Percentiles rank a stretch among this genome's conserved stretches.
phyloP scores from a whole-genome alignment of 2,113 vertebrate genomes.

The Plectropomus leopardus region DNA sequence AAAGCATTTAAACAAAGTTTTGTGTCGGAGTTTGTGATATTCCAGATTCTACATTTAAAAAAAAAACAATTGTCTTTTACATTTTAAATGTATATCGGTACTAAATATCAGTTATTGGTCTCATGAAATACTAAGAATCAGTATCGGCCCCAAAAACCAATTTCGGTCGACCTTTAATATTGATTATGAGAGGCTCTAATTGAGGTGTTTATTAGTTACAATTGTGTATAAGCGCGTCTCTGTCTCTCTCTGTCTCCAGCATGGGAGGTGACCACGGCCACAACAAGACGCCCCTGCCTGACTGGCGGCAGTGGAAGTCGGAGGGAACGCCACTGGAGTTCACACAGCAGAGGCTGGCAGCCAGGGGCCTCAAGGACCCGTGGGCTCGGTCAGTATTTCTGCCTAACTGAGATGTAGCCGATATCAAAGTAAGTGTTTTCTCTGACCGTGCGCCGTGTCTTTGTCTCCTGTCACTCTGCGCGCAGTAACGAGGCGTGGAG shows the following conservation, averaged over 20 bases:
- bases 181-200: no score
- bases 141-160: no score
- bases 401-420: neutral
- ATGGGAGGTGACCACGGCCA: constrained; percentile 89
- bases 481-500: constrained; percentile 96
- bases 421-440: neutral
- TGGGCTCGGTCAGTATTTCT: constrained; percentile 89
- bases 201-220: no score
- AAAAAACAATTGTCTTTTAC: no score
- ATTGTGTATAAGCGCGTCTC: neutral
- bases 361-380: constrained; percentile 90
- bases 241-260: constrained; percentile 52
- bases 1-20: no score
- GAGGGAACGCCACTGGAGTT: constrained; percentile 92
- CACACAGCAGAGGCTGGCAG: constrained; percentile 88
- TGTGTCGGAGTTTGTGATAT: no score
- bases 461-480: constrained; percentile 12
- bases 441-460: neutral
- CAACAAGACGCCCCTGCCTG: constrained; percentile 88
- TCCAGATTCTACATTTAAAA: no score
- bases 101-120: no score
- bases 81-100: no score
- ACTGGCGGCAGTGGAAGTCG: constrained; percentile 91
- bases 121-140: no score
- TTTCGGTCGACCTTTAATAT: no score